Evolutionary conservation across 2,888 invertebrate species (phyloP), one percentile per base, ranked within the genome.

Genomic region (Andrena haemorrhoa): DNA sequence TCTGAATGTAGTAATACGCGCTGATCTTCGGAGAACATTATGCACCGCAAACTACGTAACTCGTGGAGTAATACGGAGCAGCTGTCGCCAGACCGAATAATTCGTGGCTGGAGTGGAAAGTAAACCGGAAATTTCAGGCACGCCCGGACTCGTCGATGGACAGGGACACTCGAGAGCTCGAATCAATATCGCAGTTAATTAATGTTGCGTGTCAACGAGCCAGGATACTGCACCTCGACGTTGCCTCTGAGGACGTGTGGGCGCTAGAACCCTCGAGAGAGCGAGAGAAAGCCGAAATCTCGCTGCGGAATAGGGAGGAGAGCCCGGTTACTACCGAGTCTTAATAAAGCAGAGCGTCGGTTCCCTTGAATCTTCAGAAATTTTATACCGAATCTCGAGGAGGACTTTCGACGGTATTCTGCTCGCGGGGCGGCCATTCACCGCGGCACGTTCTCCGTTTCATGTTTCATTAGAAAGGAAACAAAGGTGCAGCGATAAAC

Each of bases 11-110:
- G 12, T 49, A 65, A 75, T 53, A 60, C 26, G 47, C 20, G 23
- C 23, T 41, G 75, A 69, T 70, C 58, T 51, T 70, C 47, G 41
- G 29, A 2, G 29, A 51, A 51, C 20, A 66, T 64, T 64, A 47
- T 47, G 81, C 53, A 20, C 10, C 65, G 47, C 51, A 20, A 79
- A 63, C 51, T 79, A 75, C 47, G 53, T 74, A 70, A 74, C 64
- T 51, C 20, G 41, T 31, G 53, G 49, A 65, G 75, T 74, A 41
- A 41, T 69, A 49, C 61, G 26, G 16, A n/a, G 33, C 51, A 49
- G 64, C 58, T 56, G 78, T 63, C 71, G 49, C 63, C 47, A 26
- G n/a, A 7, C 12, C 16, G 47, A 66, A 72, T 68, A 63, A 72
- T 71, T 72, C 66, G 35, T 3, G 29, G 16, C 31, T 20, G 65